These are phyloP conservation scores for Antheraea yamamai DNA, from an alignment of 2,888 invertebrate species.

Conservation along the genomic window DNA sequence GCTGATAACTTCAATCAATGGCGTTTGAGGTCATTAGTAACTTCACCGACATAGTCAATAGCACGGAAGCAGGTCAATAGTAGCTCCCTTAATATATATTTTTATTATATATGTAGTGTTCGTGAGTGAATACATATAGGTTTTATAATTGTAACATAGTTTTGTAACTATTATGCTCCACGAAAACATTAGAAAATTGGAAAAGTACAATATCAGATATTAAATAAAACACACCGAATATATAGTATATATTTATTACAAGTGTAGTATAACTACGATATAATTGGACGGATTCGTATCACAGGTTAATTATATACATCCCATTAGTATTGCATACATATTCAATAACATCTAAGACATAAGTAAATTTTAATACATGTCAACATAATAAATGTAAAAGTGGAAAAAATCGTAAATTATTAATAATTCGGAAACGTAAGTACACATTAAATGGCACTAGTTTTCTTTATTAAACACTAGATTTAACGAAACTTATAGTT, in stretches of 20 bases:
- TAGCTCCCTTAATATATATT: too few relatives aligned
- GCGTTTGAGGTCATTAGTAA: too few relatives aligned
- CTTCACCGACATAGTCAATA: too few relatives aligned
- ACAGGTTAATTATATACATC: conserved; percentile 77
- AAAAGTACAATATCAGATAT: neutral
- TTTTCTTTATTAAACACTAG: conserved; percentile 25
- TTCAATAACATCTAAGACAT: conserved; percentile 6
- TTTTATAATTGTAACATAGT: too few relatives aligned
- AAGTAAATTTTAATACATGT: neutral
- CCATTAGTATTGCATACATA: conserved; percentile 18
- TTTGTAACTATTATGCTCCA: too few relatives aligned
- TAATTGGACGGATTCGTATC: conserved; percentile 75
- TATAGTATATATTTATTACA: conserved; percentile 39
- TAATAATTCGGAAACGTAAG: conserved; percentile 22
- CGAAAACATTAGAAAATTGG: neutral
- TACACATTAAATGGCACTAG: conserved; percentile 45
- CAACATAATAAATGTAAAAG: neutral
- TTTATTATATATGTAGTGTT: too few relatives aligned
- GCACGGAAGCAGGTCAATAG: too few relatives aligned
- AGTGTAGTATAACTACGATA: conserved; percentile 46
- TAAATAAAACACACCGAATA: conserved; percentile 24
- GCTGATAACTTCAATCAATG: too few relatives aligned
- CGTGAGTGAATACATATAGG: too few relatives aligned
- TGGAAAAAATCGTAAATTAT: neutral
- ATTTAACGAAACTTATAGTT: conserved; percentile 8